These are phyloP conservation scores for Oophaga pumilio DNA, from an alignment of 2,113 vertebrate species.

Conservation along the genomic window DNA sequence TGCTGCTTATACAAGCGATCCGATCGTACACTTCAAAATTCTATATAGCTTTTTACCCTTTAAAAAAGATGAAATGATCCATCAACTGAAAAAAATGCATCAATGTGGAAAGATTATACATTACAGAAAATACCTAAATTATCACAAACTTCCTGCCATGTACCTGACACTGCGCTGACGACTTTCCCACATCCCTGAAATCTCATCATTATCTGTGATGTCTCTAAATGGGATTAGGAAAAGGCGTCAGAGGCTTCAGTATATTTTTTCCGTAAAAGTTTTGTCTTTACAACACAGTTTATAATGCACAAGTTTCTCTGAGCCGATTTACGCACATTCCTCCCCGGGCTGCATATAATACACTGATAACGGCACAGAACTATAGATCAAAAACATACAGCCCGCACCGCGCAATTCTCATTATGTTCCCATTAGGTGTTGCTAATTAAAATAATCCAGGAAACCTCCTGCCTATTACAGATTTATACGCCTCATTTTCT, in stretches of 20 bases:
- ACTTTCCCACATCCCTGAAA: background rate
- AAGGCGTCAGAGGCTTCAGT: background rate
- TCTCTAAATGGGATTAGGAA: background rate
- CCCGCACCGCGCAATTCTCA: background rate
- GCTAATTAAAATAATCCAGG: slow-evolving; percentile 26
- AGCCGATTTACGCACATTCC: background rate
- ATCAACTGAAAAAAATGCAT: background rate
- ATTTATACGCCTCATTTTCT: slow-evolving; percentile 15
- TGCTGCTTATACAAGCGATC: background rate
- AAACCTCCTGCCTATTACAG: background rate
- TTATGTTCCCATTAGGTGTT: slow-evolving; percentile 40
- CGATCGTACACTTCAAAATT: background rate
- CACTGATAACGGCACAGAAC: background rate
- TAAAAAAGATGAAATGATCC: background rate
- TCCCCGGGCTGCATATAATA: slow-evolving; percentile 23
- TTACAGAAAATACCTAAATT: background rate
- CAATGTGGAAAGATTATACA: background rate
- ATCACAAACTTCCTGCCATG: background rate
- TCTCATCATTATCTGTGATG: background rate
- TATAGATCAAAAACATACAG: slow-evolving; percentile 36
- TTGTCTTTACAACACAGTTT: background rate
- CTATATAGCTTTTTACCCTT: background rate
- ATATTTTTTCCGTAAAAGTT: background rate
- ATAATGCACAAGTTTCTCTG: background rate
- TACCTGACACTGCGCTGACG: background rate